Conservation (phyloP, 2,797 vertebrate genomes). For the Vultur gryphus region DNA sequence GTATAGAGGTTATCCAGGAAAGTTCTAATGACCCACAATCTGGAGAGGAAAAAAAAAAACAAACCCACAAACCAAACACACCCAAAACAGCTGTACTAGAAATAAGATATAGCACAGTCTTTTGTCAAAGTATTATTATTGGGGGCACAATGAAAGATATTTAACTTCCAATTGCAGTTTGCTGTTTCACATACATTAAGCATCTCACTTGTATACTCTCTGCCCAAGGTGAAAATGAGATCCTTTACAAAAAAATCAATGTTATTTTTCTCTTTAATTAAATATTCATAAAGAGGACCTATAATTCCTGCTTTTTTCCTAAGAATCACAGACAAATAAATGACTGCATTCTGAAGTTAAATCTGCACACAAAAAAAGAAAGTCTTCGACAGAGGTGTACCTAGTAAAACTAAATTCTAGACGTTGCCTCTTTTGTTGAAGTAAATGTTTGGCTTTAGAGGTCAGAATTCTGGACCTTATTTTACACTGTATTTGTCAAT, state of each 20-base stretch:
- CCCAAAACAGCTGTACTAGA: neutral
- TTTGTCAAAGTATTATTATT: neutral
- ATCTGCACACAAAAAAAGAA: neutral
- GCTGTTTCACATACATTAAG: neutral
- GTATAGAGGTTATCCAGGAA: neutral
- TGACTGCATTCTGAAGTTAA: neutral
- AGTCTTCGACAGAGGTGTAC: neutral
- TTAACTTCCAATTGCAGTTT: constrained; percentile 61
- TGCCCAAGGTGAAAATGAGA: neutral
- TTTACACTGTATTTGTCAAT: neutral
- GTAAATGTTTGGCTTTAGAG: neutral
- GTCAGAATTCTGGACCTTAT: neutral
- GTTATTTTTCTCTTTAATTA: neutral
- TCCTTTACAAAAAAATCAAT: neutral
- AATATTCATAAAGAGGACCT: neutral
- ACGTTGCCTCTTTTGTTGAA: neutral
- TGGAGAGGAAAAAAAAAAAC: neutral
- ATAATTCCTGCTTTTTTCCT: neutral
- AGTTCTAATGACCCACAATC: neutral
- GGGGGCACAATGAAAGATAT: neutral
- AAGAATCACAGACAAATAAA: neutral
- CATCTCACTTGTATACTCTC: neutral
- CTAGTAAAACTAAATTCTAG: neutral
- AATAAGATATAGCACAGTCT: neutral
- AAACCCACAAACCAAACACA: neutral